Base-by-base conservation (phyloP, 1,140 invertebrate genomes). In the Dolichoris vasculosae region DNA sequence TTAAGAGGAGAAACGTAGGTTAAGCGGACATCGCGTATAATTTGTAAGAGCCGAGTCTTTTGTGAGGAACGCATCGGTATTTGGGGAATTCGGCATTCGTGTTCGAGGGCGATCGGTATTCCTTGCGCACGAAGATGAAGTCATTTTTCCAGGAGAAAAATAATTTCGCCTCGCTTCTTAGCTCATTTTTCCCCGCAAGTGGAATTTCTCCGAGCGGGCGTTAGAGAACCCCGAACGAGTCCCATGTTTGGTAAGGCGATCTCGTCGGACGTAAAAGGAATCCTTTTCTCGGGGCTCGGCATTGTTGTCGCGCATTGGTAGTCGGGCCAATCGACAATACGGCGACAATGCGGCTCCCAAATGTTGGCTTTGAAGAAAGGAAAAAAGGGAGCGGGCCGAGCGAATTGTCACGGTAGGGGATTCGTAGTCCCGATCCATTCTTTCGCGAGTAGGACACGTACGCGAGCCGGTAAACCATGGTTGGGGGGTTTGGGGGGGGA, bases 361-460 rank as follows among this genome's bases (percentile, higher is more conserved):
- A 73, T 73, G 69, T 43, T 73, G 69, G 38, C 40, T 43, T 43
- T 17, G 38, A 73, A 73, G 69, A 73, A 73, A 73, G 69, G 38
- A 73, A 73, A 40, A 73, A 17, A 20, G 38, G 13, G 55, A 6
- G 23, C n/a, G 55, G 55, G 0, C 55, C 38, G 38, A 40, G 69
- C 38, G 40, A 73, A 73, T 73, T n/a, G 69, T 73, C 38, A 73
- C 69, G 69, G 38, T 38, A 30, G 26, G 46, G 43, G 35, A 26
- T 46, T 26, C 23, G 4, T 2, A 30, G n/a, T 51, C 17, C 38
- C 75, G 75, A 77, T 77, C 75, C 75, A 55, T 55, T 77, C 75
- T 32, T 55, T 11, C 30, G 46, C 46, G 46, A 23, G 40, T 26
- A 43, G 8, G 69, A 73, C 69, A 73, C 69, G 69, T 73, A 73